Conservation (phyloP, 2,888 invertebrate species). For the Papilio demoleus region DNA sequence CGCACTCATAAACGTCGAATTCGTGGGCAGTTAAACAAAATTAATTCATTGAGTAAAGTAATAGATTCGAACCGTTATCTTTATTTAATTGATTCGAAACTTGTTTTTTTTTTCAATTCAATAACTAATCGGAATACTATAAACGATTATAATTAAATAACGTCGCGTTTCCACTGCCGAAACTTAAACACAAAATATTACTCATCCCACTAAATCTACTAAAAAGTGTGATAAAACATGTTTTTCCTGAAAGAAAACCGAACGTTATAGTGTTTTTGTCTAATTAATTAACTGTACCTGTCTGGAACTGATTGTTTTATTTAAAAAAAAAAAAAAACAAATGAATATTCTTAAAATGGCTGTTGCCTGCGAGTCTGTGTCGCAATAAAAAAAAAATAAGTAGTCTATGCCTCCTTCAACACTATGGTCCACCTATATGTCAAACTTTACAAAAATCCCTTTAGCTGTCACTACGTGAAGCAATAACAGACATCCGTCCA, state of each 20-base stretch:
- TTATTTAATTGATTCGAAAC: slow-evolving; percentile 17
- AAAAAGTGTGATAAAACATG: neutral
- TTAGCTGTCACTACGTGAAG: too few relatives aligned
- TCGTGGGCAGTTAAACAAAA: neutral
- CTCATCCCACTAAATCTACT: neutral
- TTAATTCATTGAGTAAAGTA: slow-evolving; percentile 1
- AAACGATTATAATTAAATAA: neutral
- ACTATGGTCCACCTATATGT: too few relatives aligned
- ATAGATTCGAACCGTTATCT: slow-evolving; percentile 11
- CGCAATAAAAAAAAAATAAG: too few relatives aligned
- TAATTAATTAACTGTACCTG: neutral
- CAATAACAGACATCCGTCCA: too few relatives aligned
- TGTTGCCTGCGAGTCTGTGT: too few relatives aligned
- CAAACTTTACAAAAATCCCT: too few relatives aligned
- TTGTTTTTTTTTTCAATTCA: neutral
- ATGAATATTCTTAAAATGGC: too few relatives aligned
- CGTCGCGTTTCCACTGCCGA: too few relatives aligned
- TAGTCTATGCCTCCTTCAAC: too few relatives aligned
- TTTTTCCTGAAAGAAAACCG: neutral
- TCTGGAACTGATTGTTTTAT: neutral
- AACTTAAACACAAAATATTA: too few relatives aligned
- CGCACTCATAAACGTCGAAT: neutral
- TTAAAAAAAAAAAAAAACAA: too few relatives aligned
- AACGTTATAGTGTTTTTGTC: neutral
- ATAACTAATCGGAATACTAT: slow-evolving; percentile 9